A percentile compares a stretch with the other conserved stretches of the same genome.
Evolutionary conservation across 2,888 invertebrate genomes (phyloP).

Genomic region (Iphiclides podalirius): DNA sequence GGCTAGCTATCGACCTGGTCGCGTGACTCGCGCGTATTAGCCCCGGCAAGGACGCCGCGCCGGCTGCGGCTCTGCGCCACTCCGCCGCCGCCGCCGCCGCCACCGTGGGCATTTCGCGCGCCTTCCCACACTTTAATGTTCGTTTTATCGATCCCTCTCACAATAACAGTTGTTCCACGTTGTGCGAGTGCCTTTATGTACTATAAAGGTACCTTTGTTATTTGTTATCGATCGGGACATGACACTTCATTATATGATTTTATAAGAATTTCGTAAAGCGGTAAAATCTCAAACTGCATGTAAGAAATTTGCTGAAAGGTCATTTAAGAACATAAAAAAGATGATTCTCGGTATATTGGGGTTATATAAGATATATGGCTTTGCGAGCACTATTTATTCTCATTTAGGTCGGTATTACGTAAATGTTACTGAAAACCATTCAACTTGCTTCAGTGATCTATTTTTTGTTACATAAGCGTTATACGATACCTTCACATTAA

Average conservation of each 20-base stretch:
- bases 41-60: slow-evolving; percentile 74
- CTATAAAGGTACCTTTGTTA: too few relatives aligned
- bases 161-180: too few relatives aligned
- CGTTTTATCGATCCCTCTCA: slow-evolving; percentile 15
- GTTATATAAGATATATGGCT: too few relatives aligned
- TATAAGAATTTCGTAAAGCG: too few relatives aligned
- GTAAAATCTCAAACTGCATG: too few relatives aligned
- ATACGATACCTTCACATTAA: neutral
- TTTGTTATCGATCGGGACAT: too few relatives aligned
- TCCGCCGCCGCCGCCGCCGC: slow-evolving; percentile 43
- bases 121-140: slow-evolving; percentile 34
- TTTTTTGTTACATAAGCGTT: slow-evolving; percentile 19
- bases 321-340: too few relatives aligned
- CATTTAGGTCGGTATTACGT: slow-evolving; percentile 3
- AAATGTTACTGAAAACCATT: neutral
- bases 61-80: slow-evolving; percentile 64
- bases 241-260: too few relatives aligned
- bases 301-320: too few relatives aligned
- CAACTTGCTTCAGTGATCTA: neutral
- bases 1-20: slow-evolving; percentile 77
- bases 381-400: neutral
- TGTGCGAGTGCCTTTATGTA: too few relatives aligned
- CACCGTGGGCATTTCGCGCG: slow-evolving; percentile 27
- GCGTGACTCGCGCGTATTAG: slow-evolving; percentile 69
- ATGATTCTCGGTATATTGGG: too few relatives aligned